Base-by-base conservation (phyloP, 2,888 invertebrate genomes). In the Ophion ellenae region DNA sequence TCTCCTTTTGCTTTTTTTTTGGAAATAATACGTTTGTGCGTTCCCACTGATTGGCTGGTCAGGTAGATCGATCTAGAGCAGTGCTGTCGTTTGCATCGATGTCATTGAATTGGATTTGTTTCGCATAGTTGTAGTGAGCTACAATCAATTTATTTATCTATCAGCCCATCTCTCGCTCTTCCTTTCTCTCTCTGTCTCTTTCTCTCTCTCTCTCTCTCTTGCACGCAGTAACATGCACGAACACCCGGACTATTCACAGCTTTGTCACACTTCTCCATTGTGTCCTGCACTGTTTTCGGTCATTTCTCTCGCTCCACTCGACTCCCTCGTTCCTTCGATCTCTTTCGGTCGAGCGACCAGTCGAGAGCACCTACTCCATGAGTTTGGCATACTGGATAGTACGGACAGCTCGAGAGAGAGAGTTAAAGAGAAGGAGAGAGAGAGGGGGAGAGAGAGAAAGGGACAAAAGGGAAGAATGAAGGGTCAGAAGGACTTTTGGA, bases 261-360 rank as follows among this genome's bases (percentile, higher is more conserved):
- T 57, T 53, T 36, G 20, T 70, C 67, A 40, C 24, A 69, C 24
- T 53, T 6, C 53, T 53, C 53, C 6, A 70, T 70, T 11, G 53
- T 10, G 20, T 57, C 57, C 73, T 11, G 45, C 59, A 24, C n/a
- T 53, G 53, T n/a, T 67, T 53, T 67, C 63, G 76, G 80, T 73
- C 40, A 80, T 83, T 85, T 80, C 76, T 73, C 83, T 76, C 79
- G 75, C 40, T 70, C 73, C 59, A 71, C 59, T 79, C 75, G 71
- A 79, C 74, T 71, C 70, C 47, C 66, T 59, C 66, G 66, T 80
- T 73, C 81, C 76, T 75, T 80, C 80, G 63, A 83, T 80, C 76
- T 80, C 80, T 83, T 71, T 78, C 75, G 79, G 78, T 10, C 47
- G 64, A 78, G 45, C 57, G 24, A 64, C 78, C 79, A 71, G 28